phyloP scores from a whole-genome alignment of 2,113 vertebrate genomes.

The Centropus bengalensis region DNA sequence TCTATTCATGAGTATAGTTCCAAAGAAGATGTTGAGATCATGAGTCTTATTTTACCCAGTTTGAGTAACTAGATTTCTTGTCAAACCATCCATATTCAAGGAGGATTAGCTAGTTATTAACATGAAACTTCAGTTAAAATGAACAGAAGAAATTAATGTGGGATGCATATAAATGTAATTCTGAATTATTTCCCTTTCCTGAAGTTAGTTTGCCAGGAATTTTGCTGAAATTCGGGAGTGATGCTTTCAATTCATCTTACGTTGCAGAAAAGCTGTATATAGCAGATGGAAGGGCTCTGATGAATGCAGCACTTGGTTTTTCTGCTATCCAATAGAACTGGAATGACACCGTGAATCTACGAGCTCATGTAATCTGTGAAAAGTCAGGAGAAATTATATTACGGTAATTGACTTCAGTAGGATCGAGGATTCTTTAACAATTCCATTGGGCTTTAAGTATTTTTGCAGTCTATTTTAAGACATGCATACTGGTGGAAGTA shows the following conservation, averaged over 20 bases:
- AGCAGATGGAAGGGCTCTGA: background rate
- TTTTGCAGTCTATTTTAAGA: constrained; percentile 63
- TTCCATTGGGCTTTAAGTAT: constrained; percentile 35
- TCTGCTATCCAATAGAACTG: background rate
- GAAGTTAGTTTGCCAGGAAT: background rate
- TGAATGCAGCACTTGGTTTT: background rate
- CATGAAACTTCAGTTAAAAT: background rate
- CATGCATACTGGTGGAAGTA: constrained; percentile 7
- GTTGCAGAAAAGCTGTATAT: background rate
- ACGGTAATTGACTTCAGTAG: constrained; percentile 58
- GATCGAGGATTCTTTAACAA: constrained; percentile 6
- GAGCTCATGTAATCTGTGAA: constrained; percentile 23
- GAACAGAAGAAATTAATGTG: background rate
- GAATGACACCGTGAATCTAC: constrained; percentile 3
- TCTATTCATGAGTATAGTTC: background rate
- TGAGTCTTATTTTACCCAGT: background rate
- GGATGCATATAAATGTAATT: background rate
- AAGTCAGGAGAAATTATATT: constrained; percentile 54
- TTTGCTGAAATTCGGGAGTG: background rate
- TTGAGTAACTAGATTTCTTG: background rate
- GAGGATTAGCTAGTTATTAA: background rate
- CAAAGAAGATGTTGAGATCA: background rate
- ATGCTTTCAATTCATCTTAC: background rate
- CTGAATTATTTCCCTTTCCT: background rate
- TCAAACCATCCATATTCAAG: background rate